Evolutionary conservation across 2,797 vertebrate genomes (phyloP).

Genomic region (Catamblyrhynchus diadema): DNA sequence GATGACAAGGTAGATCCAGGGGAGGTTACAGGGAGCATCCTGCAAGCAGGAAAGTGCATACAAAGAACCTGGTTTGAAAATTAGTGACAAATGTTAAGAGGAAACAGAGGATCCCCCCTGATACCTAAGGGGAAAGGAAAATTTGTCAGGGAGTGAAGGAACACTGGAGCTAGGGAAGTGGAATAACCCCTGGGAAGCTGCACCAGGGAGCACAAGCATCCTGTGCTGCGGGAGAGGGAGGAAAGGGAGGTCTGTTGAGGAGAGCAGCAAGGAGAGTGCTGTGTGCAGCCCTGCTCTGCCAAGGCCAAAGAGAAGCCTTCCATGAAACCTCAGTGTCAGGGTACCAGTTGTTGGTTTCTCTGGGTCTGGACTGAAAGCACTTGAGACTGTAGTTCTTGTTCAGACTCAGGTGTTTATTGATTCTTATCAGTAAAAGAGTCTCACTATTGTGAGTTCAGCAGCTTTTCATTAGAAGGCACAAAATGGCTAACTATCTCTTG

Average conservation of each 20-base stretch:
- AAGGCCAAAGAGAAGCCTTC: background rate
- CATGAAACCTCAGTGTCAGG: background rate
- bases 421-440: too few species aligned
- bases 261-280: background rate
- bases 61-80: background rate
- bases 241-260: background rate
- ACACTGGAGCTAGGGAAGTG: background rate
- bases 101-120: background rate
- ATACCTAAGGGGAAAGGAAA: background rate
- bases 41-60: background rate
- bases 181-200: background rate
- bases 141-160: background rate
- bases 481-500: too few species aligned
- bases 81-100: background rate
- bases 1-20: background rate
- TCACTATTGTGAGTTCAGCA: rapidly evolving
- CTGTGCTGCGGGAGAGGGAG: background rate
- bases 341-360: background rate
- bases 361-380: background rate
- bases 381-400: background rate
- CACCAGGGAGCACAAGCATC: background rate
- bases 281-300: background rate
- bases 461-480: too few species aligned
- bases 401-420: background rate
- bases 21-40: background rate